Evolutionary conservation across 2,888 invertebrate species (phyloP).

Genomic region (Silvanus unidentatus): DNA sequence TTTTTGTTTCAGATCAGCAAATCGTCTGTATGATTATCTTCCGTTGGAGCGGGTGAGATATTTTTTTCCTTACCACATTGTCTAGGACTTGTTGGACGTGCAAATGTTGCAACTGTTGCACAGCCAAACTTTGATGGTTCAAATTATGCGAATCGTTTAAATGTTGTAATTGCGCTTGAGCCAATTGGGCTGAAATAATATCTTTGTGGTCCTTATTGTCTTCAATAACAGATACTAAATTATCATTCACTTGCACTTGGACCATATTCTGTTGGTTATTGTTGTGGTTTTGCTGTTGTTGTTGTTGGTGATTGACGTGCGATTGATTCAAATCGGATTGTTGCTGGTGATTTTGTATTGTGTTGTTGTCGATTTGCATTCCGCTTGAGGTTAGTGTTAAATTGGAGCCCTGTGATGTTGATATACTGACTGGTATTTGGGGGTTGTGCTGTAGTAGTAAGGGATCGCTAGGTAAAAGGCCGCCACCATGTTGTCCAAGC

Average conservation of each 20-base stretch:
- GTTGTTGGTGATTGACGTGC: slow-evolving; percentile 34
- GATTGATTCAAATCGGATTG: slow-evolving; percentile 28
- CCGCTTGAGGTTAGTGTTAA: slow-evolving; percentile 38
- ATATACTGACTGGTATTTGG: slow-evolving; percentile 44
- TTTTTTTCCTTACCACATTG: slow-evolving; percentile 33
- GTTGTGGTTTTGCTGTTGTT: slow-evolving; percentile 28
- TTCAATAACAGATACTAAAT: slow-evolving; percentile 45
- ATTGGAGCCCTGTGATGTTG: slow-evolving; percentile 42
- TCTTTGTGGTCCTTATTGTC: slow-evolving; percentile 45
- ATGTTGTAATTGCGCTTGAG: slow-evolving; percentile 45
- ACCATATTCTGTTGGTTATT: slow-evolving; percentile 39
- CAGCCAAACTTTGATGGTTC: slow-evolving; percentile 39
- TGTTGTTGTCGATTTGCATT: slow-evolving; percentile 40
- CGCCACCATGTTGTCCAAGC: slow-evolving; percentile 52
- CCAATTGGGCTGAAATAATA: slow-evolving; percentile 36
- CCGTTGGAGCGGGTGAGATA: not conserved
- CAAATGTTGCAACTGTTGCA: slow-evolving; percentile 44
- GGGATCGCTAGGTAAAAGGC: slow-evolving; percentile 41
- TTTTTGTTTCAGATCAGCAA: not conserved
- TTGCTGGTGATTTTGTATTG: slow-evolving; percentile 26
- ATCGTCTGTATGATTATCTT: not conserved
- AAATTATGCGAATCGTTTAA: slow-evolving; percentile 51
- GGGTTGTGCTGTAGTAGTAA: slow-evolving; percentile 43
- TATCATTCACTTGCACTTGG: slow-evolving; percentile 47
- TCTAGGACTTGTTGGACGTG: slow-evolving; percentile 55